phyloP scores from a whole-genome alignment of 2,797 vertebrate species.

The Thunnus albacares region DNA sequence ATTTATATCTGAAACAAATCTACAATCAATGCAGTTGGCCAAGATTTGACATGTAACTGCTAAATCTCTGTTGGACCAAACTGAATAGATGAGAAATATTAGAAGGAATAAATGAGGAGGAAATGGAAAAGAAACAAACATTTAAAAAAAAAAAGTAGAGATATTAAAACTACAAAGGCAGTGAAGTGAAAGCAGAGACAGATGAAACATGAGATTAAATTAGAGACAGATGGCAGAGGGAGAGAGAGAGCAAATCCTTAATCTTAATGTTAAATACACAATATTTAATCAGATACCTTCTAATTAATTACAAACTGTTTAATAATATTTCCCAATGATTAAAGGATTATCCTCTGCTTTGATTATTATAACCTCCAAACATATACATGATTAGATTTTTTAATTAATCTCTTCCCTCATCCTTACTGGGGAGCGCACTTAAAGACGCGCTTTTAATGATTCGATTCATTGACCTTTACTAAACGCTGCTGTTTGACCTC shows the following conservation, averaged over 20 bases:
- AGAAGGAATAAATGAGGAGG: background rate
- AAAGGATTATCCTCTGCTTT: constrained; percentile 58
- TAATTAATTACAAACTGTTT: constrained; percentile 63
- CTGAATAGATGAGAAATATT: background rate
- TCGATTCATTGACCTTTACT: constrained; percentile 4
- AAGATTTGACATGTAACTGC: background rate
- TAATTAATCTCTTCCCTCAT: constrained; percentile 32
- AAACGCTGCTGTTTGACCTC: constrained; percentile 2
- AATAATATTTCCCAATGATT: constrained; percentile 56
- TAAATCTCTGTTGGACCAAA: background rate
- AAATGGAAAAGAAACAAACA: background rate
- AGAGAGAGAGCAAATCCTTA: constrained; percentile 26
- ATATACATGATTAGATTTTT: constrained; percentile 44
- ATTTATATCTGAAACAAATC: too few relatives aligned
- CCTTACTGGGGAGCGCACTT: constrained; percentile 11
- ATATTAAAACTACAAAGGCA: background rate
- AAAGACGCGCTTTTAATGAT: background rate
- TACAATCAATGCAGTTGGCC: too few relatives aligned
- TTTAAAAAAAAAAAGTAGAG: background rate
- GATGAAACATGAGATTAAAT: constrained; percentile 18
- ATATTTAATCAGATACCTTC: constrained; percentile 57
- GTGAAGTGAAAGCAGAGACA: background rate
- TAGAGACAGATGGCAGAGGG: constrained; percentile 28
- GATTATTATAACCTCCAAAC: constrained; percentile 50
- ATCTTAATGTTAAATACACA: constrained; percentile 41